Evolutionary conservation across 2,888 invertebrate genomes (phyloP), one percentile per base, ranked within the genome.

Genomic region (Meandrusa payeni): DNA sequence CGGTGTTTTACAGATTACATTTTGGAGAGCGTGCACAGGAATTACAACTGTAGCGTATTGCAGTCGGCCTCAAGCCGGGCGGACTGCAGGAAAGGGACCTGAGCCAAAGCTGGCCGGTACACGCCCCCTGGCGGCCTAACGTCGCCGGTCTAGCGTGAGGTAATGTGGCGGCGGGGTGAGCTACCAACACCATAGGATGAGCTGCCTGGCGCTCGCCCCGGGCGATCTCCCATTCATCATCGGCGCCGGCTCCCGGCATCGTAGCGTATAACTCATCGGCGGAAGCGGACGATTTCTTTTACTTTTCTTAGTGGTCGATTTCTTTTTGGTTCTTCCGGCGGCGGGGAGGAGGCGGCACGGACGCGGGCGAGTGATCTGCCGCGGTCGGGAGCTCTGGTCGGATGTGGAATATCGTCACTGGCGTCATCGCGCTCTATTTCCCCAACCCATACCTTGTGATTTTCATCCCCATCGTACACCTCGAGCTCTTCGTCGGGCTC

Each of bases 361-460:
- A 91, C 0, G 94, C 92, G 0, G 94, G 41, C 93, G 90, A 38
- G 92, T 89, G 52, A 96, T 93, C 78, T 96, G 96, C 1, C 97
- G 90, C 0, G 96, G 95, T 29, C 96, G 89, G 92, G 89, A 11
- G 92, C 92, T 32, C 93, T 87, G 7, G 92, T 89, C 60, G 52
- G 91, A 88, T 59, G 92, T 23, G 86, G 86, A 40, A 77, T 72
- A 45, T 92, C 89, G 54, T 95, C 95, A 62, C 95, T 95, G 6
- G 92, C 91, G 51, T 91, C 91, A 60, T 93, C 92, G 50, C 93
- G 93, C 19, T 94, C 87, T 42, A 94, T 91, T 69, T 95, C 94
- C 17, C 95, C 95, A 1, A 94, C 94, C 97, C 97, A 97, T 24
- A 97, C 94, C 76, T 97, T 97, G 74, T 97, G 97, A 72, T 97